These are phyloP conservation scores for Ochropleura leucogaster DNA, from an alignment of 2,888 invertebrate species.

Conservation along the genomic window DNA sequence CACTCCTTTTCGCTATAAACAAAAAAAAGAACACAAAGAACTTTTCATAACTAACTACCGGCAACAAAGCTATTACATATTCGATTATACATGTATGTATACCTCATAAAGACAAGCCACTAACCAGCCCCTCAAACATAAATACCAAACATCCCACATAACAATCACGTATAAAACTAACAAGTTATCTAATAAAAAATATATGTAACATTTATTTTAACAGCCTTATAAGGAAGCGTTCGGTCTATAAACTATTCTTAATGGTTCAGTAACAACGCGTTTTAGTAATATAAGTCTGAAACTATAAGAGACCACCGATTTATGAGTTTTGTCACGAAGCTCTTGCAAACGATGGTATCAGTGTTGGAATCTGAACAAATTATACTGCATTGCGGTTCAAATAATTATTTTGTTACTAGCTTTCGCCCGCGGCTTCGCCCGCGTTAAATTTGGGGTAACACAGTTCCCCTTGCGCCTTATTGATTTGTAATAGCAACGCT, in stretches of 20 bases:
- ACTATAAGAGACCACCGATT: slow-evolving; percentile 60
- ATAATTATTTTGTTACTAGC: slow-evolving; percentile 37
- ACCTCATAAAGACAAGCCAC: background rate
- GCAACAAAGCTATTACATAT: background rate
- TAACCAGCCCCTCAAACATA: background rate
- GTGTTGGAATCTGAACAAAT: slow-evolving; percentile 63
- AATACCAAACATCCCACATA: slow-evolving; percentile 2
- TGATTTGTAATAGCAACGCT: too few relatives aligned
- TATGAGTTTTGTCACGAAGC: slow-evolving; percentile 72
- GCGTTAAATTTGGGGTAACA: too few relatives aligned
- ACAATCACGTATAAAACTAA: slow-evolving; percentile 19
- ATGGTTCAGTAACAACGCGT: slow-evolving; percentile 54
- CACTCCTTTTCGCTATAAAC: too few relatives aligned
- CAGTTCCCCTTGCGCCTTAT: too few relatives aligned
- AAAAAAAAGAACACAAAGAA: background rate
- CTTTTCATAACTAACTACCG: background rate
- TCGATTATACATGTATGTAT: background rate
- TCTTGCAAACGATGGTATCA: slow-evolving; percentile 57
- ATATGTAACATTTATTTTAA: slow-evolving; percentile 32
- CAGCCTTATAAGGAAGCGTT: slow-evolving; percentile 50
- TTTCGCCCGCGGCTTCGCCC: too few relatives aligned
- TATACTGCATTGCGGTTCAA: slow-evolving; percentile 68
- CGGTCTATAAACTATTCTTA: slow-evolving; percentile 59
- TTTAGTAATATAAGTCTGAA: slow-evolving; percentile 57
- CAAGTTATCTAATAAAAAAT: slow-evolving; percentile 29